These are phyloP conservation scores for Artibeus lituratus DNA, from an alignment of 2,797 vertebrate species.

Conservation along the genomic window DNA sequence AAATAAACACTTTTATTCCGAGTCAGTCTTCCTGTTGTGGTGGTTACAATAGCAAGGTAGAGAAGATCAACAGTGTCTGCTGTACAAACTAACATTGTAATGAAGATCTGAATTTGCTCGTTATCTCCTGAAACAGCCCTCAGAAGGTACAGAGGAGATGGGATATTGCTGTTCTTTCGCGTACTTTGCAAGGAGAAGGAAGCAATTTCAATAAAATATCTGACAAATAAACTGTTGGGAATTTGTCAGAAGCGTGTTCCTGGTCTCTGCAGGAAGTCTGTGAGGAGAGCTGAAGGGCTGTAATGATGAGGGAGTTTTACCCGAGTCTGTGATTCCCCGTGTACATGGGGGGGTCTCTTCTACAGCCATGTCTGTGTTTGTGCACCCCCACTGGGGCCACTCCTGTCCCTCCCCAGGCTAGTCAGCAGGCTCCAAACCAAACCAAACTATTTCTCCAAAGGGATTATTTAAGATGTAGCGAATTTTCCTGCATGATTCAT, in stretches of 20 bases:
- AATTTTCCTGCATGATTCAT: constrained; percentile 61
- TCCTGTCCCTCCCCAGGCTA: neutral
- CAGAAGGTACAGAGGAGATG: constrained; percentile 28
- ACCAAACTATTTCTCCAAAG: neutral
- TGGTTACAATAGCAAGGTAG: constrained; percentile 61
- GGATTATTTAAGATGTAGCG: neutral
- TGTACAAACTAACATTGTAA: constrained; percentile 56
- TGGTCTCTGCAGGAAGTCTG: constrained; percentile 51
- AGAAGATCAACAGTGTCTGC: constrained; percentile 56
- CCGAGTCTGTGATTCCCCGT: neutral
- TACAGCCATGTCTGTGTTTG: neutral
- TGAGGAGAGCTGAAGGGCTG: neutral
- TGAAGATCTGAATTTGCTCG: constrained; percentile 53
- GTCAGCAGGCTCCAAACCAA: neutral
- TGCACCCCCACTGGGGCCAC: rapidly evolving
- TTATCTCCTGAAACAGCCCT: constrained; percentile 67
- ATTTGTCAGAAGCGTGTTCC: constrained; percentile 58
- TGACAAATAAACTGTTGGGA: constrained; percentile 58
- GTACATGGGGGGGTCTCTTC: neutral
- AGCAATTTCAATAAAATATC: constrained; percentile 70
- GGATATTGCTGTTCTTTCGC: constrained; percentile 52
- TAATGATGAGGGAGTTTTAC: constrained; percentile 34
- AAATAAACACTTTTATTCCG: constrained; percentile 56
- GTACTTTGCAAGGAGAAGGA: constrained; percentile 55
- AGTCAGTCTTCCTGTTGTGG: constrained; percentile 38